Evolutionary conservation across 2,113 vertebrate genomes (phyloP), one percentile per base, ranked within the genome.

Genomic region (Monarcha castaneiventris): DNA sequence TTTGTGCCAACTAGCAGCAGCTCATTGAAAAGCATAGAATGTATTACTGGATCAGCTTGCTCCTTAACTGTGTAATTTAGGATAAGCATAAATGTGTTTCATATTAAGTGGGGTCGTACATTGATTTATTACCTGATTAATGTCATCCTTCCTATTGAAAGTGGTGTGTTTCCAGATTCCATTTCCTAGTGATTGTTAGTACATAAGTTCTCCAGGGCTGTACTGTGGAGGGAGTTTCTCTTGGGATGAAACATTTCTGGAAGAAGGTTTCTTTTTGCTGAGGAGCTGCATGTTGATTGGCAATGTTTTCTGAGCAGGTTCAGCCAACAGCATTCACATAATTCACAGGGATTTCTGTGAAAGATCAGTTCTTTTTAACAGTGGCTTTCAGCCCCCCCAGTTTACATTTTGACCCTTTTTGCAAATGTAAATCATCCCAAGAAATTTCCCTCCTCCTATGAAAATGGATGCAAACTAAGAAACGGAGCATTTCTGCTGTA

Each of bases 61-160:
- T 93, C 58, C 66, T 92, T 44, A 90, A 74, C 43, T 82, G 6
- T 66, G 63, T 69, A 76, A 90, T 95, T 91, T 80, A 64, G 72
- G 21, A 67, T 77, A 97, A 87, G 80, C 78, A 71, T 82, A 94
- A 96, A 96, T 97, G 87, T 78, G 66, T 96, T 97, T 97, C 43
- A 51, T 90, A 92, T 87, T 90, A 76, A 90, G 48, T 94, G 67
- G 75, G 87, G 84, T 90, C 20, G 41, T 91, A 69, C 8, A 44
- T 39, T 93, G 92, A 97, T 97, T 95, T 97, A 96, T 93, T 87
- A 89, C 72, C 75, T 92, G 87, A 93, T 83, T 96, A 75, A 95
- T 97, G 69, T 91, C 87, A 83, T 90, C 58, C 46, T 90, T 94
- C 44, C 83, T 91, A 84, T 95, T 66, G 67, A 77, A 92, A 78